These are phyloP conservation scores for Sphaeramia orbicularis DNA, from an alignment of 2,797 vertebrate species.

Conservation along the genomic window DNA sequence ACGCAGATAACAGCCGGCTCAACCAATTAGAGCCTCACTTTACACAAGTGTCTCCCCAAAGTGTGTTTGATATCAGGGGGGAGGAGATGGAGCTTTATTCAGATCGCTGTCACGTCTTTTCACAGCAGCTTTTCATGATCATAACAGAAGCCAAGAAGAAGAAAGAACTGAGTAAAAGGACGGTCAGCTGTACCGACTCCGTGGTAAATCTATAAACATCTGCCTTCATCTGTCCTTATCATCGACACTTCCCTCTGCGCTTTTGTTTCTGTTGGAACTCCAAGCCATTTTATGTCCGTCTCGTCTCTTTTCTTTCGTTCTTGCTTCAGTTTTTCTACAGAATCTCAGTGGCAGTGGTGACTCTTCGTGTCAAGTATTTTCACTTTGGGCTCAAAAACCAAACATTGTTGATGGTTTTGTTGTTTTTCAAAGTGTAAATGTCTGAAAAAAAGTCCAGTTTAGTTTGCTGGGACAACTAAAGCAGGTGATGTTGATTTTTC, in stretches of 20 bases:
- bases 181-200: slow-evolving; percentile 19
- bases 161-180: background rate
- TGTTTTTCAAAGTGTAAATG: too few relatives aligned
- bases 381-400: slow-evolving; percentile 15
- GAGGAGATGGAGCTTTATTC: slow-evolving; percentile 41
- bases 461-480: too few relatives aligned
- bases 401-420: too few relatives aligned
- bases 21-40: slow-evolving; percentile 56
- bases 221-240: slow-evolving; percentile 12
- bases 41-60: slow-evolving; percentile 43
- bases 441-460: too few relatives aligned
- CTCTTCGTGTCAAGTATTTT: slow-evolving; percentile 11
- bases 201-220: slow-evolving; percentile 41
- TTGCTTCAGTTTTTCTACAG: background rate
- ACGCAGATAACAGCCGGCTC: slow-evolving; percentile 63
- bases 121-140: slow-evolving; percentile 30
- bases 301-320: background rate
- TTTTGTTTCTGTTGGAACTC: slow-evolving; percentile 4
- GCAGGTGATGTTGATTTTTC: slow-evolving; percentile 10
- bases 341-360: background rate
- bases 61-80: slow-evolving; percentile 51
- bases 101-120: slow-evolving; percentile 35
- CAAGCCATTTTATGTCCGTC: slow-evolving; percentile 1
- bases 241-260: slow-evolving; percentile 13
- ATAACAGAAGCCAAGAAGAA: slow-evolving; percentile 6